A percentile compares a stretch with the other conserved stretches of the same genome.
Evolutionary conservation across 2,113 vertebrate species (phyloP).

Genomic region (Hemichromis elongatus): DNA sequence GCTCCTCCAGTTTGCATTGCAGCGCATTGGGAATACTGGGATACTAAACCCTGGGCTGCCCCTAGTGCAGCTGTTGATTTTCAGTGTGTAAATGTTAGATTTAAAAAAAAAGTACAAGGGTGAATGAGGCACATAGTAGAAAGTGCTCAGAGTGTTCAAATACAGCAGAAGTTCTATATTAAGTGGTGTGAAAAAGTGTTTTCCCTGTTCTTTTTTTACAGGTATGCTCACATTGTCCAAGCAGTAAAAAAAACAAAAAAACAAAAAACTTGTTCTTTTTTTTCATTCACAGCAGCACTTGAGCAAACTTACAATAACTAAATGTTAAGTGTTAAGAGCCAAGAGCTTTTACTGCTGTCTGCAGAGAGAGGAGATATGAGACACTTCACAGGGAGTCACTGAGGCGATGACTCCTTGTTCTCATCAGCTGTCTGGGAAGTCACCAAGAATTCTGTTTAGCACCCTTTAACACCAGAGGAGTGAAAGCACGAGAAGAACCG

Average conservation of each 20-base stretch:
- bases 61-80: neutral
- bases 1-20: neutral
- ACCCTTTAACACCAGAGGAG: neutral
- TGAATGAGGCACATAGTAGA: neutral
- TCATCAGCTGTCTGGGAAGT: constrained; percentile 17
- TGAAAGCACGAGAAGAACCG: neutral
- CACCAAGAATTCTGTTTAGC: neutral
- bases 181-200: neutral
- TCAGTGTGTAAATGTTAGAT: neutral
- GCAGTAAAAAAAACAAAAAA: neutral
- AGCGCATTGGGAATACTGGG: neutral
- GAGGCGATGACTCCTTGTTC: constrained; percentile 10
- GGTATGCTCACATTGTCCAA: neutral
- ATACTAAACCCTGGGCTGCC: neutral
- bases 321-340: constrained; percentile 4
- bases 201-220: neutral
- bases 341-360: constrained; percentile 5
- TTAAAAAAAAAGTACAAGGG: neutral
- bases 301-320: neutral
- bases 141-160: neutral
- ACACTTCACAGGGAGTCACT: neutral
- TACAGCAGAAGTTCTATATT: neutral
- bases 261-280: neutral
- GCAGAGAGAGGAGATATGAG: neutral
- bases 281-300: neutral